A percentile compares a stretch with the other conserved stretches of the same genome.
These are phyloP conservation scores for Perca flavescens DNA, from an alignment of 2,113 vertebrate genomes.

Conservation along the genomic window DNA sequence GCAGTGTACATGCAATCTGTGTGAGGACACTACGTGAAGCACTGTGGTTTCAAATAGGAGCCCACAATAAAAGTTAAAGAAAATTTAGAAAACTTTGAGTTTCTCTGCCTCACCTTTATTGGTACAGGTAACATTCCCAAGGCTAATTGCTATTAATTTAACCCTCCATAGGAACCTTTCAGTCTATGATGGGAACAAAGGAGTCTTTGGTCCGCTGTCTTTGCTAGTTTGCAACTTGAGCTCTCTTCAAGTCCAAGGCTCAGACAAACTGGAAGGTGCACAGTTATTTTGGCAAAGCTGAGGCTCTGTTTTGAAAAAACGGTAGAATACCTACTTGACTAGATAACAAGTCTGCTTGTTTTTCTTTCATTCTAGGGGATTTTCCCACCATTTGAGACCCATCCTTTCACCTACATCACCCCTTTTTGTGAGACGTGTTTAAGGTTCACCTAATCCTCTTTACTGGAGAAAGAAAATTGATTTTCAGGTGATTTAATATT, in stretches of 20 bases:
- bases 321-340: conserved; percentile 34
- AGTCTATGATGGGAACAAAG: conserved; percentile 7
- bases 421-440: neutral
- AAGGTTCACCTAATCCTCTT: neutral
- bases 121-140: conserved; percentile 27
- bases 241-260: conserved; percentile 45
- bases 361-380: conserved; percentile 31
- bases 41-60: neutral
- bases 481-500: neutral
- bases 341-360: conserved; percentile 40
- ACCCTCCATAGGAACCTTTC: conserved; percentile 3
- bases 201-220: conserved; percentile 22
- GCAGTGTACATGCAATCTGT: neutral
- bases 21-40: too few relatives aligned
- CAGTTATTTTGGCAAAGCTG: conserved; percentile 52
- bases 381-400: conserved; percentile 45
- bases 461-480: neutral
- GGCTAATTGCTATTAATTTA: conserved; percentile 35
- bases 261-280: conserved; percentile 26
- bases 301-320: conserved; percentile 39
- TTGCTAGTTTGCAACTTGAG: conserved; percentile 54
- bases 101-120: conserved; percentile 1
- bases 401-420: too few relatives aligned
- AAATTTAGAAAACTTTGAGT: neutral
- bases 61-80: neutral